Evolutionary conservation across 2,113 vertebrate genomes (phyloP), one percentile per base, ranked within the genome.

Genomic region (Petromus typicus): DNA sequence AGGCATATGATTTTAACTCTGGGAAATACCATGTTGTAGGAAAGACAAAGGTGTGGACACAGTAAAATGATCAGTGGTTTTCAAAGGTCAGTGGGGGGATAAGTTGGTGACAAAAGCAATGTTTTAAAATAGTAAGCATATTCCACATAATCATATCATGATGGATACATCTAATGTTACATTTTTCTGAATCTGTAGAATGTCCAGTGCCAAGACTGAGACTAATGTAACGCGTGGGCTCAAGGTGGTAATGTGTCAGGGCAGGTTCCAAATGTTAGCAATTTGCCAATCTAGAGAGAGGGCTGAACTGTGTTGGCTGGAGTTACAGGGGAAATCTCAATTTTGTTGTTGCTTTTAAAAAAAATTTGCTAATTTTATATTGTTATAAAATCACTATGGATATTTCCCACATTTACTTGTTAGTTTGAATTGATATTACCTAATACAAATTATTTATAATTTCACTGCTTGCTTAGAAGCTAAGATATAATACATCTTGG

Each of bases 391-490:
- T 22, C 22, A 7, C 23, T 48, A 5, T 27, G 30, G 17, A 88
- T 16, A 54, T 78, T 86, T 94, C 83, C 61, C 12, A 82, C 8
- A 51, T 10, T 80, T 59, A 18, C 8, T 57, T 54, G 57, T 3
- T 51, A 63, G 12, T 27, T n/a, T 73, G n/a, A 56, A 71, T 87
- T 64, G 59, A 90, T 89, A 83, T 56, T 73, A 71, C 30, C 17
- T 81, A 51, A 67, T 67, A 54, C 3, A 66, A 10, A 4, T 45
- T 56, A 89, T 91, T 85, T 61, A 9, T 69, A 64, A 96, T 93
- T 79, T 91, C 78, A 89, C 6, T 71, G 80, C 89, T 57, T 92
- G 40, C 23, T 40, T 13, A 94, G 45, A 89, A 82, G 20, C 11
- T 89, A 80, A 71, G 20, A 78, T 83, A 10, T 59, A 45, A 59